These are phyloP conservation scores for Zoroaster sp. DNA, from an alignment of 53 echinoderm and acorn worm species.

Conservation along the genomic window DNA sequence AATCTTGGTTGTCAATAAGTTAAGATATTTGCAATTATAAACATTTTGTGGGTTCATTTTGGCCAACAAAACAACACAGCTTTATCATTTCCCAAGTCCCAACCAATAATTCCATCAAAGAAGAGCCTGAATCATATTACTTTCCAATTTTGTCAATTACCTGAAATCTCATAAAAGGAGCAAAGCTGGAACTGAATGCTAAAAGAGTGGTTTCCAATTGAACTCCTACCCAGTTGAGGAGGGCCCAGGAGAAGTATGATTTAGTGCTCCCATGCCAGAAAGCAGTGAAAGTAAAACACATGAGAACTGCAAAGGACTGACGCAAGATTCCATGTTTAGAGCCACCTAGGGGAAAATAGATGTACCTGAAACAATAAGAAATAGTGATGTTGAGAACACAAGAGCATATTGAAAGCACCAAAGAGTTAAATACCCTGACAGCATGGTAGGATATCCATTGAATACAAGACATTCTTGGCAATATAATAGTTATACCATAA, in stretches of 20 bases:
- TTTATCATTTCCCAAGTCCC: too few relatives aligned
- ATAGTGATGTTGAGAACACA: too few relatives aligned
- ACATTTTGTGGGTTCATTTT: too few relatives aligned
- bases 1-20: too few relatives aligned
- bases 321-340: slow-evolving; percentile 69
- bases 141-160: neutral
- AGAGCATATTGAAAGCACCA: too few relatives aligned
- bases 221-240: slow-evolving; percentile 76
- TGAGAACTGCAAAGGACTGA: slow-evolving; percentile 63
- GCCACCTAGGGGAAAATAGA: slow-evolving; percentile 68
- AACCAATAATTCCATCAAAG: too few relatives aligned
- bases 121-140: neutral
- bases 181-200: neutral
- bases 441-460: too few relatives aligned
- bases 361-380: neutral
- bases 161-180: slow-evolving; percentile 17
- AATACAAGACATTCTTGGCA: too few relatives aligned
- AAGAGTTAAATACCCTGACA: too few relatives aligned
- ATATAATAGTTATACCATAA: too few relatives aligned
- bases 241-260: slow-evolving; percentile 61
- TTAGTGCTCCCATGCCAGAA: slow-evolving; percentile 74
- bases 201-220: slow-evolving; percentile 57
- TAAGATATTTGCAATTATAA: too few relatives aligned
- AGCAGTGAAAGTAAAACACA: slow-evolving; percentile 65
- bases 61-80: too few relatives aligned